These are phyloP conservation scores for Sinonovacula constricta DNA, from an alignment of 1,140 invertebrate genomes.

Conservation along the genomic window DNA sequence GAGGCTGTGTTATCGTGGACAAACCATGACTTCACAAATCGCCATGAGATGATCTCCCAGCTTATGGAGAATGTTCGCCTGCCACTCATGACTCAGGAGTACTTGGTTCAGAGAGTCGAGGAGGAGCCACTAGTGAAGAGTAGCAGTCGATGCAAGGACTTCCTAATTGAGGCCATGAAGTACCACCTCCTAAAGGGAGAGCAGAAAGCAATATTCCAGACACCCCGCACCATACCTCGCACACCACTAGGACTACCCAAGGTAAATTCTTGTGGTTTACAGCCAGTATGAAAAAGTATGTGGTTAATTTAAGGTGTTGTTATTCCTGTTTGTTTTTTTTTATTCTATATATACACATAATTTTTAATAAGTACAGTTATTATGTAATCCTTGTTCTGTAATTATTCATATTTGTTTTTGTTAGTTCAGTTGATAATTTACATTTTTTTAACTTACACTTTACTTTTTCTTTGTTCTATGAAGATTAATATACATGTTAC, in stretches of 20 bases:
- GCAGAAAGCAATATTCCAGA: conserved; percentile 88
- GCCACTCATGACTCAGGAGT: conserved; percentile 92
- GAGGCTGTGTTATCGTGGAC: conserved; percentile 94
- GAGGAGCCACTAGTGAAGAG: conserved; percentile 92
- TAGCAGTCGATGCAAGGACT: conserved; percentile 92
- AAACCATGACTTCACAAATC: conserved; percentile 85
- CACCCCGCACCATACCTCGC: conserved; percentile 89
- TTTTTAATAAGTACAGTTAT: no score
- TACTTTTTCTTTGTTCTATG: no score
- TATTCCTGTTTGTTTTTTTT: no score
- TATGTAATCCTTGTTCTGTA: no score
- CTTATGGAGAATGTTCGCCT: conserved; percentile 95
- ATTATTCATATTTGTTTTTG: no score
- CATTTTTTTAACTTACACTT: no score
- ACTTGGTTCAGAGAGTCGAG: conserved; percentile 92
- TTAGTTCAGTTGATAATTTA: no score
- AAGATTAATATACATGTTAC: no score
- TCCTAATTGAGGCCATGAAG: conserved; percentile 96
- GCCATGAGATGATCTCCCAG: conserved; percentile 86
- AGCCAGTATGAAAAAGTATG: no score
- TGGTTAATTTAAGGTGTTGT: no score
- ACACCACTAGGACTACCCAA: conserved; percentile 93
- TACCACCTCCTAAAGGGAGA: conserved; percentile 95
- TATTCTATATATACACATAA: no score
- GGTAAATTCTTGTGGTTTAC: conserved; percentile 80